These are phyloP conservation scores for Myrmophylax atrothorax DNA, from an alignment of 2,113 vertebrate species.

Conservation along the genomic window DNA sequence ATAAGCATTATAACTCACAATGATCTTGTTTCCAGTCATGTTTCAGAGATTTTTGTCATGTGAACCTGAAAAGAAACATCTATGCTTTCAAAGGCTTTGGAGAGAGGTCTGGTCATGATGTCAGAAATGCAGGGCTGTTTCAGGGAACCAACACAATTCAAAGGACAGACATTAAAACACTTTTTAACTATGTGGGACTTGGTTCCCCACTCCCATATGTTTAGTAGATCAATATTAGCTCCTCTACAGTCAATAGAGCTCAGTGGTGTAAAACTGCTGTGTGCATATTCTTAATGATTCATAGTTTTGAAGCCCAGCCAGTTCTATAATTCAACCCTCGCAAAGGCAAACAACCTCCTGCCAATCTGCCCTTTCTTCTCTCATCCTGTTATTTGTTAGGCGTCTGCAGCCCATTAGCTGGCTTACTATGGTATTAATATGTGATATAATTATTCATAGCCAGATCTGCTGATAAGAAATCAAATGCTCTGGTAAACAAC, in stretches of 20 bases:
- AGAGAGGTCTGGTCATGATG: not conserved
- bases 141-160: not conserved
- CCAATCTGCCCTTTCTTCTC: constrained; percentile 57
- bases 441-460: constrained; percentile 60
- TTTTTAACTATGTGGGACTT: not conserved
- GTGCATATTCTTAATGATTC: constrained; percentile 60
- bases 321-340: constrained; percentile 51
- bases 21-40: not conserved
- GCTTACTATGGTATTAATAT: constrained; percentile 58
- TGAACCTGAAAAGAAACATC: not conserved
- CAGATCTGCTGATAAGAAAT: constrained; percentile 62
- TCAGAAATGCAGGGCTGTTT: not conserved
- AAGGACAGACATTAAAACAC: not conserved
- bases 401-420: constrained; percentile 31
- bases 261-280: constrained; percentile 55
- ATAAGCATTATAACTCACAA: not conserved
- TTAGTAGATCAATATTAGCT: constrained; percentile 56
- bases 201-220: constrained; percentile 44
- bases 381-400: constrained; percentile 57
- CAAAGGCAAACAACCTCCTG: constrained; percentile 56
- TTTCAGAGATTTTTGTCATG: not conserved
- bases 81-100: not conserved
- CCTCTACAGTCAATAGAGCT: constrained; percentile 53
- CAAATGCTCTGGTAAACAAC: constrained; percentile 56
- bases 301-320: constrained; percentile 52